Conservation (phyloP, 1,140 invertebrate genomes). For the Aphelenchoides fujianensis region DNA sequence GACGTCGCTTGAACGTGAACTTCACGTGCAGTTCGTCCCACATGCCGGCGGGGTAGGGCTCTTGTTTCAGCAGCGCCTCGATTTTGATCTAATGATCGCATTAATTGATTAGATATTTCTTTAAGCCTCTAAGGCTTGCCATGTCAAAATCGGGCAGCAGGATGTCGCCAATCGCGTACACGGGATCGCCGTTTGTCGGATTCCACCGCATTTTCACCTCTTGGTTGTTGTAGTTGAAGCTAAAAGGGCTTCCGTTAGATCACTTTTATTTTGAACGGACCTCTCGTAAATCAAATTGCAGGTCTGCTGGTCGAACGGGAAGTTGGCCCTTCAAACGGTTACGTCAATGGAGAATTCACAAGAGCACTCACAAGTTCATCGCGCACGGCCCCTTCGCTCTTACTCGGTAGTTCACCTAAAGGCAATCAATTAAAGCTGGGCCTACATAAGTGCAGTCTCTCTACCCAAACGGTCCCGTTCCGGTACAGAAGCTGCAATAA, state of each 20-base stretch:
- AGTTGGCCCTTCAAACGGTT: slow-evolving; percentile 47
- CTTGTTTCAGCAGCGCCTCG: slow-evolving; percentile 3
- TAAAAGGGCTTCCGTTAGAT: too few relatives aligned
- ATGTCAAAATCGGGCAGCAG: slow-evolving; percentile 58
- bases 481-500: slow-evolving; percentile 54
- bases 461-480: slow-evolving; percentile 61
- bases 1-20: slow-evolving; percentile 54
- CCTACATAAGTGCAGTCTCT: slow-evolving; percentile 21
- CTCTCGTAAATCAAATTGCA: slow-evolving; percentile 60
- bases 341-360: slow-evolving; percentile 48
- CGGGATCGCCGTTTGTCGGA: slow-evolving; percentile 44
- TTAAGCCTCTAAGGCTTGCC: slow-evolving; percentile 46
- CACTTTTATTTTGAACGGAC: too few relatives aligned
- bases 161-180: slow-evolving; percentile 49
- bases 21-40: slow-evolving; percentile 61
- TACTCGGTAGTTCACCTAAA: slow-evolving; percentile 48
- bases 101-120: slow-evolving; percentile 49
- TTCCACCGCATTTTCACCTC: slow-evolving; percentile 62
- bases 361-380: not conserved
- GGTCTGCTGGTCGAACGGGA: slow-evolving; percentile 58
- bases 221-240: slow-evolving; percentile 63
- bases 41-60: slow-evolving; percentile 60
- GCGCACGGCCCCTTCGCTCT: slow-evolving; percentile 55
- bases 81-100: slow-evolving; percentile 50
- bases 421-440: not conserved